Evolutionary conservation across 1,140 invertebrate genomes (phyloP).

Genomic region (Bombus waltoni): DNA sequence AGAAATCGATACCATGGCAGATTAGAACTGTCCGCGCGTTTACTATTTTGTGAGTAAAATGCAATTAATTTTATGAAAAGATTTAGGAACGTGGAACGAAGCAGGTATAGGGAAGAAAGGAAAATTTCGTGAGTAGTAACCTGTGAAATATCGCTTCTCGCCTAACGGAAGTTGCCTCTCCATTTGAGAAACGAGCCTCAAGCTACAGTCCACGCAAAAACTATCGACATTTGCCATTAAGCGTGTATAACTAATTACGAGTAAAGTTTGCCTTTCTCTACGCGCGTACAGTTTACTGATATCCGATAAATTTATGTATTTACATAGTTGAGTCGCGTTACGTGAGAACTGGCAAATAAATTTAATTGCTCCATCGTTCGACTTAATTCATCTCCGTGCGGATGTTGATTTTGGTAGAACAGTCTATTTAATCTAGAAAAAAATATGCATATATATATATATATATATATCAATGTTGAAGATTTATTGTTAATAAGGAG

Average conservation of each 20-base stretch:
- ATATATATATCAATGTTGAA: no score
- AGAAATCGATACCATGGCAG: no score
- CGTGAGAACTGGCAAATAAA: conserved; percentile 5
- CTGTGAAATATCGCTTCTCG: neutral
- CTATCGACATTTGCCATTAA: neutral
- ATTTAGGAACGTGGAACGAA: no score
- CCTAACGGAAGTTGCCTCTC: neutral
- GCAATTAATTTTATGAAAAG: no score
- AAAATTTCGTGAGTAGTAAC: no score
- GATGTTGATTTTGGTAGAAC: neutral
- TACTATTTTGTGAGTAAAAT: no score
- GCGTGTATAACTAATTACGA: neutral
- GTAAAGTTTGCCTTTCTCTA: neutral
- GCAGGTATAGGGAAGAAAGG: no score
- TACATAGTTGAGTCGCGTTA: neutral
- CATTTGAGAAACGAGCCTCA: neutral
- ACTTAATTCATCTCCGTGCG: neutral
- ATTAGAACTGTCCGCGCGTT: no score
- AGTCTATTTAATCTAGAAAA: neutral
- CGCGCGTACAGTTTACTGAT: neutral
- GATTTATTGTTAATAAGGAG: neutral
- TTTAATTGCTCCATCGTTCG: neutral
- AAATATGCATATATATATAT: neutral
- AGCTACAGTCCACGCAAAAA: neutral
- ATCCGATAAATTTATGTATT: neutral